Conservation (phyloP, 2,113 vertebrate species). For the Anguilla rostrata region DNA sequence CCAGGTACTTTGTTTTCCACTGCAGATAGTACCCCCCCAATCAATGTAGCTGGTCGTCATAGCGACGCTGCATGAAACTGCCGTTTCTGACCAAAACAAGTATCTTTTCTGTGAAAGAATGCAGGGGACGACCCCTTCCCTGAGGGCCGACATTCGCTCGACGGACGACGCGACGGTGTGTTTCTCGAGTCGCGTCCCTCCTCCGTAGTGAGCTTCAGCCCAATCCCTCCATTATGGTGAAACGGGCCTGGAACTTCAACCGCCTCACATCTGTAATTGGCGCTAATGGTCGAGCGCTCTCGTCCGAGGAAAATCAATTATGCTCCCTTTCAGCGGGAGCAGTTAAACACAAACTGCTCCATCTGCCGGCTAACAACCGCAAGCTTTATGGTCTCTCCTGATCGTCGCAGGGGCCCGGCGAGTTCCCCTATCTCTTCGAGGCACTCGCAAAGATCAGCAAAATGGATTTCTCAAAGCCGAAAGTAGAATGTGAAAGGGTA, state of each 20-base stretch:
- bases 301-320: not conserved
- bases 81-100: not conserved
- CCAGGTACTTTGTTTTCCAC: no score
- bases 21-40: no score
- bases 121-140: not conserved
- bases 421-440: not conserved
- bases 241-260: not conserved
- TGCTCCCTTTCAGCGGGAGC: not conserved
- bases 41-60: no score
- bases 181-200: not conserved
- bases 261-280: not conserved
- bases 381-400: constrained; percentile 6
- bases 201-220: not conserved
- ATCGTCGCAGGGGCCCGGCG: not conserved
- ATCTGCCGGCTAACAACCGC: constrained; percentile 25
- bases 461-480: no score
- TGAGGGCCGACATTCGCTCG: not conserved
- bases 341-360: constrained; percentile 21
- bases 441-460: not conserved
- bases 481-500: no score
- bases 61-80: no score
- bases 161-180: not conserved
- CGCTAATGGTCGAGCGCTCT: not conserved
- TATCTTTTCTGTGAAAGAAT: not conserved
- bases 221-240: not conserved